Conservation (phyloP, 2,888 invertebrate species). For the Phalera bucephala region DNA sequence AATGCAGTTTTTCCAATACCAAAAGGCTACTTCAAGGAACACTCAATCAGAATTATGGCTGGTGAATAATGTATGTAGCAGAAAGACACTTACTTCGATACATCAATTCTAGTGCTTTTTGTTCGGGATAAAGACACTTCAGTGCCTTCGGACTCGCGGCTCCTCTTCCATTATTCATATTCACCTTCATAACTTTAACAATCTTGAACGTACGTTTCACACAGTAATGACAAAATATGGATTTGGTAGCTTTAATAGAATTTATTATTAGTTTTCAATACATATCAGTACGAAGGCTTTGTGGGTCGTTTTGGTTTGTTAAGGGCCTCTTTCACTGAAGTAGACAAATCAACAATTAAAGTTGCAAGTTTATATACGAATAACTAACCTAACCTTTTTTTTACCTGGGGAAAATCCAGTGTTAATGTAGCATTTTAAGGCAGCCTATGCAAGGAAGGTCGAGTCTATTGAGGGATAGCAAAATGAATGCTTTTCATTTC, state of each 20-base stretch:
- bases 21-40: not conserved
- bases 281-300: no score
- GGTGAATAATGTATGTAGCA: not conserved
- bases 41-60: not conserved
- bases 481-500: no score
- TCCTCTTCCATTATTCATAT: not conserved
- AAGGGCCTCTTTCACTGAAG: no score
- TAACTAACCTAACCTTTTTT: no score
- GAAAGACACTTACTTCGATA: not conserved
- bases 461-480: no score
- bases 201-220: not conserved
- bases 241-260: not conserved
- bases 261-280: not conserved
- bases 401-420: no score
- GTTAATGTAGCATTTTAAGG: no score
- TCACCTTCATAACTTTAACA: not conserved
- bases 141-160: not conserved
- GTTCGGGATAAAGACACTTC: not conserved
- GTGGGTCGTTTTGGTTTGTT: no score
- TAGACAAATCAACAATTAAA: no score
- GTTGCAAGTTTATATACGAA: no score
- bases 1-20: no score
- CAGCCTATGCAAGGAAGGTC: no score
- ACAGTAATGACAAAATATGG: not conserved
- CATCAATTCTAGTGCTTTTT: constrained; percentile 1